Evolutionary conservation across 1,140 invertebrate species (phyloP).

Genomic region (Harlomillsia oculata): DNA sequence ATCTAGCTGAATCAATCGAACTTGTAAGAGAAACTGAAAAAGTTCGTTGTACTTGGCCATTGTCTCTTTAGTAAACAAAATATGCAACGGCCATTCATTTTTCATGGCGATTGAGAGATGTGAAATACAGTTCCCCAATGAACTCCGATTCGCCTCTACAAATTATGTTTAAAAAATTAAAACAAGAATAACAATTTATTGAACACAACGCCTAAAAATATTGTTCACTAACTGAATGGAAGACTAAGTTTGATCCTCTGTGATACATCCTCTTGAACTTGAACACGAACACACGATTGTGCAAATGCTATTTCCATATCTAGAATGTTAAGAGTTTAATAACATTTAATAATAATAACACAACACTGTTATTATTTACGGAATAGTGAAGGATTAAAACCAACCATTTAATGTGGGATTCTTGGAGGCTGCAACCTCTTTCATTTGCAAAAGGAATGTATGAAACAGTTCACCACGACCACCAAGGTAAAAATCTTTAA

Average conservation of each 20-base stretch:
- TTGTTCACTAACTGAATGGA: neutral
- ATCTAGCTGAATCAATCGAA: constrained; percentile 42
- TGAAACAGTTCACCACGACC: constrained; percentile 33
- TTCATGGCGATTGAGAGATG: constrained; percentile 19
- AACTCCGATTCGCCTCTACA: neutral
- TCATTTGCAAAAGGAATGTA: constrained; percentile 25
- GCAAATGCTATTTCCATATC: constrained; percentile 23
- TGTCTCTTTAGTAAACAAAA: constrained; percentile 58
- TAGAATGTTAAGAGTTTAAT: neutral
- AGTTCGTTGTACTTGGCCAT: constrained; percentile 58
- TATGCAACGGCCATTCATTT: constrained; percentile 60
- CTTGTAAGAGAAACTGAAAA: constrained; percentile 62
- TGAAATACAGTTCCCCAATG: neutral
- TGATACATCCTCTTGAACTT: constrained; percentile 32
- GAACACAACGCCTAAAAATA: neutral
- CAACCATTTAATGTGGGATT: neutral
- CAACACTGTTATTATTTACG: too few relatives aligned
- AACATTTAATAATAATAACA: too few relatives aligned
- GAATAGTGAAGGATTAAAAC: too few relatives aligned
- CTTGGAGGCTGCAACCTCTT: neutral
- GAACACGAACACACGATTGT: constrained; percentile 22
- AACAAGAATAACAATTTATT: neutral
- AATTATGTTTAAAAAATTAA: neutral
- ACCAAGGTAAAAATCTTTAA: constrained; percentile 34
- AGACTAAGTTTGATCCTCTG: constrained; percentile 20